phyloP scores from a whole-genome alignment of 2,888 invertebrate species.

The Abrostola triplasia region DNA sequence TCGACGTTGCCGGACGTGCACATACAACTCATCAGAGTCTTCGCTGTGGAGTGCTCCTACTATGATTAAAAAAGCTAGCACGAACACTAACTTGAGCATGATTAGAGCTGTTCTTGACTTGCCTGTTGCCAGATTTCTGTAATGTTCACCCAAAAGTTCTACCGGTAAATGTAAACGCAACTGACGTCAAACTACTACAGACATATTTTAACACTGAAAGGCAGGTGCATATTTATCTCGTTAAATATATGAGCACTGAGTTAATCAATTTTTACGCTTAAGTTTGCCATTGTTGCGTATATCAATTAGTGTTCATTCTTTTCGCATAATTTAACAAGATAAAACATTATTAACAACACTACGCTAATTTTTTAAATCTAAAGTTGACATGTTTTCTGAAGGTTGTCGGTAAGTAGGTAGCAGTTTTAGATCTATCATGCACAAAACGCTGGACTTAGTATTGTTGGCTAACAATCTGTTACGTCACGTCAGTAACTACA shows the following conservation, averaged over 20 bases:
- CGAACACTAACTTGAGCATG: slow-evolving; percentile 25
- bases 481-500: no score
- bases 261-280: slow-evolving; percentile 32
- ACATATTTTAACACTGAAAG: neutral
- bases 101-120: slow-evolving; percentile 1
- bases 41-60: slow-evolving; percentile 8
- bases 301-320: slow-evolving; percentile 33
- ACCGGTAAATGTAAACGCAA: neutral
- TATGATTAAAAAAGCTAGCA: slow-evolving; percentile 17
- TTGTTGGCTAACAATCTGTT: no score
- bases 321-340: slow-evolving; percentile 13
- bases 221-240: neutral
- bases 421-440: no score
- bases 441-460: no score
- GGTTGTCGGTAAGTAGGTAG: no score
- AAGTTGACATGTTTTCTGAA: neutral
- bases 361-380: neutral
- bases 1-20: slow-evolving; percentile 9
- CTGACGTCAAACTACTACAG: neutral
- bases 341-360: slow-evolving; percentile 11
- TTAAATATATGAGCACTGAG: slow-evolving; percentile 4
- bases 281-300: slow-evolving; percentile 12
- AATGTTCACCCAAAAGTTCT: neutral
- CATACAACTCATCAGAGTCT: slow-evolving; percentile 30
- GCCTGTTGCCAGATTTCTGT: neutral